These are phyloP conservation scores for Herminia tarsipennalis DNA, from an alignment of 2,888 invertebrate species.

Conservation along the genomic window DNA sequence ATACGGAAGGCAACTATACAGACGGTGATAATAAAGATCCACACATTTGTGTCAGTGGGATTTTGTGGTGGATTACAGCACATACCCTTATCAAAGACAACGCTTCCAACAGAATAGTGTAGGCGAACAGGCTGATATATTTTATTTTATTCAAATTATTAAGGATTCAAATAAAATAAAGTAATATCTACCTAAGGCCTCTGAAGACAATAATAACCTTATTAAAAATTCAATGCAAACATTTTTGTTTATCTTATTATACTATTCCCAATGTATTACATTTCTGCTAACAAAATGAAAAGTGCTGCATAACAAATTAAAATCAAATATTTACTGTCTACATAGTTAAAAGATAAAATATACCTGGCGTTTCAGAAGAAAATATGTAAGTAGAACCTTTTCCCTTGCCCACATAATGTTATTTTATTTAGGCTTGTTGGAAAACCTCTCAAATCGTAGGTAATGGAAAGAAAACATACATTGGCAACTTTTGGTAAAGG, in stretches of 20 bases:
- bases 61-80: too few species aligned
- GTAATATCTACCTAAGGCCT: too few species aligned
- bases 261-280: not conserved
- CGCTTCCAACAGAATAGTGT: too few species aligned
- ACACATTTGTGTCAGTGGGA: too few species aligned
- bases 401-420: slow-evolving; percentile 51
- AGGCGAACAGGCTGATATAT: too few species aligned
- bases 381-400: slow-evolving; percentile 49
- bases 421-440: slow-evolving; percentile 56
- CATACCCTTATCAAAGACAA: too few species aligned
- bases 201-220: not conserved
- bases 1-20: too few species aligned
- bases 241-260: too few species aligned
- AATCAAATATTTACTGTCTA: slow-evolving; percentile 35
- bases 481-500: slow-evolving; percentile 49
- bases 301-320: slow-evolving; percentile 12
- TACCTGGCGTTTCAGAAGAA: slow-evolving; percentile 37
- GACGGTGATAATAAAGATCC: too few species aligned
- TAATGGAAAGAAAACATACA: slow-evolving; percentile 72
- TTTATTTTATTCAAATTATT: too few species aligned
- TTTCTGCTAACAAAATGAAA: not conserved
- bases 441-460: slow-evolving; percentile 59
- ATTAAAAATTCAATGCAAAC: not conserved
- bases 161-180: too few species aligned
- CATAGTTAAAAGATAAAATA: slow-evolving; percentile 39